These are phyloP conservation scores for Silurus meridionalis DNA, from an alignment of 2,113 vertebrate genomes.

Conservation along the genomic window DNA sequence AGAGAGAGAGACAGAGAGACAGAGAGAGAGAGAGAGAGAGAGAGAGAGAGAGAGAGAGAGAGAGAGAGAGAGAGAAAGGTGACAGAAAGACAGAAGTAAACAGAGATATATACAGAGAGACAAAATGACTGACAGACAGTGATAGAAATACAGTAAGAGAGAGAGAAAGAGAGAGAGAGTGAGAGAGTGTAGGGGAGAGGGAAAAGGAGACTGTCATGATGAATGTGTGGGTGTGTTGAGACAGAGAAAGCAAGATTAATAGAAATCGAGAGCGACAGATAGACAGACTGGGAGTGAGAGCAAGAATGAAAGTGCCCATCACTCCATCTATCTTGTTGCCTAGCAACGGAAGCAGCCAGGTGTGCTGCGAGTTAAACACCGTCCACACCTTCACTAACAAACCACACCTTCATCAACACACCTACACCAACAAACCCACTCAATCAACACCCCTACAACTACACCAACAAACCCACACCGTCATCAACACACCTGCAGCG, in stretches of 20 bases:
- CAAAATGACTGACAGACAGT: not conserved
- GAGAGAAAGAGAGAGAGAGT: not conserved
- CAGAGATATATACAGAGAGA: not conserved
- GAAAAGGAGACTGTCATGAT: not conserved
- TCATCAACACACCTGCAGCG: not conserved
- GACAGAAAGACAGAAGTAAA: not conserved
- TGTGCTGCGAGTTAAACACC: slow-evolving; percentile 1
- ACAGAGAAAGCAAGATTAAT: slow-evolving; percentile 11
- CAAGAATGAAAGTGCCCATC: slow-evolving; percentile 25
- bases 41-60: not conserved
- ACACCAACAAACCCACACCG: not conserved
- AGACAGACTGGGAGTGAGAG: slow-evolving; percentile 18
- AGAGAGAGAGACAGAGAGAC: not conserved
- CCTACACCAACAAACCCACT: not conserved
- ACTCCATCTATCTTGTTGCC: slow-evolving; percentile 46
- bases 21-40: not conserved
- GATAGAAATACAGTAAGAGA: not conserved
- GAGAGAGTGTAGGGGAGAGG: not conserved
- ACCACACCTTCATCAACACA: not conserved
- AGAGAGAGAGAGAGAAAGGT: not conserved
- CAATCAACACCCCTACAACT: not conserved
- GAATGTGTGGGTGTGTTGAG: slow-evolving; percentile 12
- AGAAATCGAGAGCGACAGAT: slow-evolving; percentile 29
- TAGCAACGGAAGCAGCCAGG: slow-evolving; percentile 50
- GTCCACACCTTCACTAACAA: slow-evolving; percentile 4